Evolutionary conservation across 2,888 invertebrate genomes (phyloP).

Genomic region (Odontocolon sp.): DNA sequence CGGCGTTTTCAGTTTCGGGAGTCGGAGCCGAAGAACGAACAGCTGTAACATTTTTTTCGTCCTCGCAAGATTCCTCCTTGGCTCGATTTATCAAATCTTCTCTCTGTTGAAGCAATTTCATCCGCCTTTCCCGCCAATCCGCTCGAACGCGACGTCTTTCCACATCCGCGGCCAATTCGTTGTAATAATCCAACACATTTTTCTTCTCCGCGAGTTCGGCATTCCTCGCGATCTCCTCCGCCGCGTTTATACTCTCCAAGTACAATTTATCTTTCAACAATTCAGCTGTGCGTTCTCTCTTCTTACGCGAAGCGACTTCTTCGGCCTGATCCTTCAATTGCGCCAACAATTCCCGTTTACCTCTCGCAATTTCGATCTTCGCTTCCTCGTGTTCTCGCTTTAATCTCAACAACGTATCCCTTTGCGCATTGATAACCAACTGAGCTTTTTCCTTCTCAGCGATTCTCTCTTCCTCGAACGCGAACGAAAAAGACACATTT

Average conservation of each 20-base stretch:
- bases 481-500: conserved; percentile 70
- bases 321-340: conserved; percentile 74
- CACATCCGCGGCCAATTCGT: conserved; percentile 84
- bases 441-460: conserved; percentile 70
- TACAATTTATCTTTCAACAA: conserved; percentile 70
- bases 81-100: conserved; percentile 60
- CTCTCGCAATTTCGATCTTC: conserved; percentile 63
- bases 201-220: conserved; percentile 69
- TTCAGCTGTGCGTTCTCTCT: conserved; percentile 69
- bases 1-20: neutral
- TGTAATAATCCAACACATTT: conserved; percentile 85
- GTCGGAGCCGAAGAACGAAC: neutral
- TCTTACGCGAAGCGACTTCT: conserved; percentile 69
- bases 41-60: conserved; percentile 26
- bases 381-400: conserved; percentile 70
- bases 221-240: conserved; percentile 69
- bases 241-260: conserved; percentile 62
- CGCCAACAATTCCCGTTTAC: conserved; percentile 71
- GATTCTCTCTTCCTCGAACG: conserved; percentile 71
- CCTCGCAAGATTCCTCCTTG: conserved; percentile 34
- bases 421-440: conserved; percentile 71
- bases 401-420: conserved; percentile 69
- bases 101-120: conserved; percentile 74
- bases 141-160: conserved; percentile 83
- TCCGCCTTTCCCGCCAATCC: conserved; percentile 83